These are phyloP conservation scores for Oriolus oriolus DNA, from an alignment of 2,113 vertebrate species.

Conservation along the genomic window DNA sequence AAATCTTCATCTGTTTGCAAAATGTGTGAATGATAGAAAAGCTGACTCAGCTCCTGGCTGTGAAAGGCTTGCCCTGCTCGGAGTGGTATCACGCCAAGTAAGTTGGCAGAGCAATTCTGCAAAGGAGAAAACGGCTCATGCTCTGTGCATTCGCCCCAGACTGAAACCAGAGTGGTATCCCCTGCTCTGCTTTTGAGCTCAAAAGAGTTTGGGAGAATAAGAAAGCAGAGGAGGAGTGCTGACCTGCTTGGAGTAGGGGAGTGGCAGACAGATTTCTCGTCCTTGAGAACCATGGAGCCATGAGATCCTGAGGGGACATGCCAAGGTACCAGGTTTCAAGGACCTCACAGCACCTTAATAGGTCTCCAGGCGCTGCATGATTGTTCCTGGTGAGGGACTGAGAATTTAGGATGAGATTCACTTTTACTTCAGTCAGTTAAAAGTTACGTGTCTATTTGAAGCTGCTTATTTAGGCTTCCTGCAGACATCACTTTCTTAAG, in stretches of 20 bases:
- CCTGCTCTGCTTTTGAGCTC: not conserved
- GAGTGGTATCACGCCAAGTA: not conserved
- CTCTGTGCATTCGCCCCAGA: not conserved
- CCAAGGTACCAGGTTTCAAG: not conserved
- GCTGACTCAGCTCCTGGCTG: constrained; percentile 14
- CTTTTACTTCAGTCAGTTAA: not conserved
- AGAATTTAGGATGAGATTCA: not conserved
- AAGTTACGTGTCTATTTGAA: not conserved
- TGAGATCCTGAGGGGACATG: not conserved
- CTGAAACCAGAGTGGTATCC: not conserved
- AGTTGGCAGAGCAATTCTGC: not conserved
- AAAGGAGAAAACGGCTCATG: not conserved
- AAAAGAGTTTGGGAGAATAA: not conserved
- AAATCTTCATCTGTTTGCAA: not conserved
- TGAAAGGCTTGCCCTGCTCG: not conserved
- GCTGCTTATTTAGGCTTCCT: not conserved
- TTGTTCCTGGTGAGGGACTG: not conserved
- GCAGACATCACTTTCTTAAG: not conserved
- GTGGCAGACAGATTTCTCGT: not conserved
- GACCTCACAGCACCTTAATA: not conserved
- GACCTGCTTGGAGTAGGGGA: not conserved
- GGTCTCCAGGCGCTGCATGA: not conserved
- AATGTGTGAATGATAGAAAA: not conserved
- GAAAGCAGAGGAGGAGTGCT: not conserved
- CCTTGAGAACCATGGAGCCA: not conserved